Base-by-base conservation (phyloP, 1,140 invertebrate species). In the Cydia fagiglandana region DNA sequence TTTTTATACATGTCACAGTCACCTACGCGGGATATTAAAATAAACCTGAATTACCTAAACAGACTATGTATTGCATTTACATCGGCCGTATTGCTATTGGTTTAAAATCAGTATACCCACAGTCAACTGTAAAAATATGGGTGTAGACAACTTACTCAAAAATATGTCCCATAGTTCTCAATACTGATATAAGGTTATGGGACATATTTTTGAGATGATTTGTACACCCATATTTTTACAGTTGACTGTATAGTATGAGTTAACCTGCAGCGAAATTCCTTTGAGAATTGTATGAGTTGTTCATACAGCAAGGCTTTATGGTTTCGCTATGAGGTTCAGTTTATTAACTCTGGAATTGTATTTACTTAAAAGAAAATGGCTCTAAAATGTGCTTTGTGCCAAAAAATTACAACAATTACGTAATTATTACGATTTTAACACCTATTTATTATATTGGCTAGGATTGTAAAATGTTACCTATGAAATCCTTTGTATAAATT, bases 371-470 rank as follows among this genome's bases (percentile, higher is more conserved):
- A 20, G 28, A 20, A 56, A 30, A 30, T 73, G 64, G 75, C 75
- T 76, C 76, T 74, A 75, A 47, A 75, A 77, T 81, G 77, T 77
- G 70, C 79, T 75, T 83, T 84, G 88, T 91, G 89, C 89, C 88
- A 91, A 91, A 90, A 24, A 41, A 70, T 70, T 17, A 70, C 81
- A 50, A 80, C 82, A 81, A 80, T 79, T 73, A 30, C 24, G 24
- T 24, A 24, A 0, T 24, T 24, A 78, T 68, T 38, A 77, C 73
- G 75, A 64, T 75, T 78, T 77, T 75, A 77, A 75, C 75, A 80
- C 56, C 80, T 80, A 78, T 78, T 78, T 80, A 79, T 80, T 83
- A 76, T 83, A 83, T 85, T 84, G 79, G 79, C 78, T 80, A 74
- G 41, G 75, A 78, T 75, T 47, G 45, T 77, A 77, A 81, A 83